Evolutionary conservation across 2,113 vertebrate species (phyloP).

Genomic region (Rana temporaria): DNA sequence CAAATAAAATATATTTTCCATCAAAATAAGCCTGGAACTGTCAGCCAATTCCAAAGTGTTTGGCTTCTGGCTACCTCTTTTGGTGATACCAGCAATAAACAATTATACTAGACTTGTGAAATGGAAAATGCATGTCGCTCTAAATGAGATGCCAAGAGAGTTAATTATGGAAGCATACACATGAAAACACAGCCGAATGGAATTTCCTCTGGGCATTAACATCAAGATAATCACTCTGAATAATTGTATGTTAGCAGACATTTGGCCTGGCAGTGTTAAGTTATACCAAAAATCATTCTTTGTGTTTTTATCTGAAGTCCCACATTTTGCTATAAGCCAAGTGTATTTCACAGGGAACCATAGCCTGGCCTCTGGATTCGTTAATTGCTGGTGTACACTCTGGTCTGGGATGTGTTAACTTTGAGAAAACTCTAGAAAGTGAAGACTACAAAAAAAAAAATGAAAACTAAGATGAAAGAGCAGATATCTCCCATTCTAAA

Average conservation of each 20-base stretch:
- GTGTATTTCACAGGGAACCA: background rate
- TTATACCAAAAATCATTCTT: background rate
- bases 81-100: background rate
- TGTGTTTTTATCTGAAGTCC: no score
- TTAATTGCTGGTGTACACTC: constrained; percentile 5
- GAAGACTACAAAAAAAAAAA: background rate
- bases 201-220: constrained; percentile 18
- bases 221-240: background rate
- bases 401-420: background rate
- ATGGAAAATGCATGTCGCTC: constrained; percentile 7
- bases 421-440: constrained; percentile 3
- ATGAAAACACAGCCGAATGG: constrained; percentile 11
- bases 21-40: no score
- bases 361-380: background rate
- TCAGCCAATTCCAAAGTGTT: background rate
- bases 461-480: constrained; percentile 21
- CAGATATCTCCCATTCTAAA: background rate
- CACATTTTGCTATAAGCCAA: background rate
- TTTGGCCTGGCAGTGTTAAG: background rate
- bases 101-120: constrained; percentile 10
- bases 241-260: background rate
- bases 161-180: constrained; percentile 28
- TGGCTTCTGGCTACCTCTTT: constrained; percentile 16
- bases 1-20: no score
- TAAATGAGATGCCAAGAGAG: constrained; percentile 15